Conservation (phyloP, 2,797 vertebrate genomes). For the Enteromius afrohamiltoni region DNA sequence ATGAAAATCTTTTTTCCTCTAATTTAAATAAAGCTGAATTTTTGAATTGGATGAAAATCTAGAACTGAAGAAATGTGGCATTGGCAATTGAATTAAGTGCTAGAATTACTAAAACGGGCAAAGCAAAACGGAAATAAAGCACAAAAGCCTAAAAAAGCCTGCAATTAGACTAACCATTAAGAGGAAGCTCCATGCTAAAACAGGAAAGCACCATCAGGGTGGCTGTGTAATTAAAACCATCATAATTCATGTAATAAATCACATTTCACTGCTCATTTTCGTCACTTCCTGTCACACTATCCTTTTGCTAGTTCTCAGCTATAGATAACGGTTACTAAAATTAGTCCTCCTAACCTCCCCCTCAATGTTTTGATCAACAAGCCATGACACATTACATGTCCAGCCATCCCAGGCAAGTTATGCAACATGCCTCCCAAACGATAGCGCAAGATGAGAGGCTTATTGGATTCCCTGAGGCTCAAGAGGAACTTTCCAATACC, state of each 20-base stretch:
- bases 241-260: conserved; percentile 23
- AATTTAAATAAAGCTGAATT: not conserved
- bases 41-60: not conserved
- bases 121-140: not conserved
- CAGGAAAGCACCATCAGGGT: conserved; percentile 29
- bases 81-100: not conserved
- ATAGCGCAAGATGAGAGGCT: conserved; percentile 64
- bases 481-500: conserved; percentile 58
- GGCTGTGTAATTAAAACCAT: conserved; percentile 53
- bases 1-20: not conserved
- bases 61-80: not conserved
- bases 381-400: conserved; percentile 35
- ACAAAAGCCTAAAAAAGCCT: not conserved
- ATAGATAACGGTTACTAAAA: conserved; percentile 67
- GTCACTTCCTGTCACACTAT: conserved; percentile 3
- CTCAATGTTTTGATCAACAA: conserved; percentile 50
- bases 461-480: conserved; percentile 71
- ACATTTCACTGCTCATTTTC: not conserved
- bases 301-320: conserved; percentile 60
- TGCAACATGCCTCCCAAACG: conserved; percentile 63
- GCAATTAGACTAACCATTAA: conserved; percentile 60
- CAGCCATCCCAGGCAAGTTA: conserved; percentile 66
- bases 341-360: conserved; percentile 68
- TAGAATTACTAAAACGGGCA: not conserved
- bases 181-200: conserved; percentile 57